Evolutionary conservation across 23 tunicate genomes (phyloP), one percentile per base, ranked within the genome.

Genomic region (Styela clava): DNA sequence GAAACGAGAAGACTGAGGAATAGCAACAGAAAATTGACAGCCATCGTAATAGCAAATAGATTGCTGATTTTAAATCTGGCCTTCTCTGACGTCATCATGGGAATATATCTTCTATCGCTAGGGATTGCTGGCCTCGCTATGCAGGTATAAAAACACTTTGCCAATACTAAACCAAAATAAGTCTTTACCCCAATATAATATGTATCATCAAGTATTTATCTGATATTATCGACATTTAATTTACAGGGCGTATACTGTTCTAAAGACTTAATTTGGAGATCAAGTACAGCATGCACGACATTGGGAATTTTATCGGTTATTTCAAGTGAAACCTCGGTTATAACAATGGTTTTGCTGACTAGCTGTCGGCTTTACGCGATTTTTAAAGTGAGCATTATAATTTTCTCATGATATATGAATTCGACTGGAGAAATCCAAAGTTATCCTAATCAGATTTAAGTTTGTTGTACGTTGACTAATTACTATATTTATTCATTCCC

Each of bases 21-120:
- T 16, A 22, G 16, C 65, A 36, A 76, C 56, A 44, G 12, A 51
- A 24, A 52, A 25, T 22, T 52, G 31, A 44, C 81, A 16, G 31
- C 81, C 7, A 52, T 76, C 25, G 65, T 31, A 1, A 21, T 44
- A 26, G 65, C 81, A 36, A 76, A 76, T 52, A 77, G 76, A 71
- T n/a, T 69, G 2, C 68, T 71, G 36, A 28, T 82, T 19, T 52
- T 82, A 63, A 82, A 82, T 33, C 78, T 82, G 35, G 85, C 85
- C 35, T 78, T 61, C 22, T 71, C 85, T 23, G 85, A 82, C 68
- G 69, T 71, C 64, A 18, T 82, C 19, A 82, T 69, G 85, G 85
- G 85, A 24, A 69, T 82, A 61, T 82, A 82, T 52, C 85, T 82
- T 24, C 24, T 82, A 26, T 68, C 76, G 65, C 18, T 82, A n/a